Evolutionary conservation across 2,888 invertebrate species (phyloP).

Genomic region (Athalia rosae): DNA sequence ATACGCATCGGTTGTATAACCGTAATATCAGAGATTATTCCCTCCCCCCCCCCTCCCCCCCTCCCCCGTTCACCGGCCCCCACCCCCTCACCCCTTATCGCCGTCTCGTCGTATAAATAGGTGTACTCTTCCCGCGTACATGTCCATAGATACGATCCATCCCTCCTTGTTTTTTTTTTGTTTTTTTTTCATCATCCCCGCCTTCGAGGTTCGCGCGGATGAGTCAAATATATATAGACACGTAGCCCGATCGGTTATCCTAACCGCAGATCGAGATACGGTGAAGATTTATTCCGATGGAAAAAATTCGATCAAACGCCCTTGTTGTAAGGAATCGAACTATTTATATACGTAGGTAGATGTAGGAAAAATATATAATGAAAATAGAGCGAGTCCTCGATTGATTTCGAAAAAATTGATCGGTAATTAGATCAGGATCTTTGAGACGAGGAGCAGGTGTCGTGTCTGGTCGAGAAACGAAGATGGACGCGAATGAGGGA

Average conservation of each 20-base stretch:
- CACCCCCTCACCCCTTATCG: too few species aligned
- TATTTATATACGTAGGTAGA: too few species aligned
- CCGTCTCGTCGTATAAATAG: background rate
- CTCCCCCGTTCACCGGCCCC: too few species aligned
- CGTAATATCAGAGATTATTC: conserved; percentile 44
- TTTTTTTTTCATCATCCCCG: background rate
- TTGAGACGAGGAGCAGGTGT: conserved; percentile 39
- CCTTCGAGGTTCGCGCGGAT: background rate
- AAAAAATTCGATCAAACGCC: too few species aligned
- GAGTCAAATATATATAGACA: background rate
- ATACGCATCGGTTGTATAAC: conserved; percentile 44
- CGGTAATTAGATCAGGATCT: background rate
- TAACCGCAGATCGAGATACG: background rate
- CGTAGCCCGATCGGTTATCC: too few species aligned
- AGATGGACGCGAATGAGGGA: too few species aligned
- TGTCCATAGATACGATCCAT: background rate
- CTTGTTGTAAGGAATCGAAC: too few species aligned
- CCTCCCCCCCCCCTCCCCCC: conserved; percentile 1
- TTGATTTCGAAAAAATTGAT: background rate
- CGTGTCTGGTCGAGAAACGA: too few species aligned
- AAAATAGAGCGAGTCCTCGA: too few species aligned
- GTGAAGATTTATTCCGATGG: background rate
- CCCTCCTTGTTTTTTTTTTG: background rate
- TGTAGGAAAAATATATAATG: background rate
- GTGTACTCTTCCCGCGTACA: background rate